phyloP scores from a whole-genome alignment of 1,140 invertebrate genomes.

The Caenorhabditis tropicalis region DNA sequence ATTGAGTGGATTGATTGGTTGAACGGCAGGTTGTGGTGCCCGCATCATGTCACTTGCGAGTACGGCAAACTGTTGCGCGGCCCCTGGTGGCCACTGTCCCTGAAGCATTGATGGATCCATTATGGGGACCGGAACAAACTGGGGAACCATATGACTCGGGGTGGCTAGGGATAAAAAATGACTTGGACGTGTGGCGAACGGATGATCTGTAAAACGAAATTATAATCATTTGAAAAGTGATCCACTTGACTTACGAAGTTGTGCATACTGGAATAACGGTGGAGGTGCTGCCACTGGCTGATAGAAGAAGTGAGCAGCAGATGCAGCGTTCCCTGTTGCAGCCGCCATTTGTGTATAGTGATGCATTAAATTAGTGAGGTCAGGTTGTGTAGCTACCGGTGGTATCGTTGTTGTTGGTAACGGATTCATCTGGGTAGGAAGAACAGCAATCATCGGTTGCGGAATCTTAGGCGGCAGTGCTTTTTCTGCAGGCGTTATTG shows the following conservation, averaged over 20 bases:
- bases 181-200: background rate
- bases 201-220: background rate
- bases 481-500: conserved; percentile 10
- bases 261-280: conserved; percentile 13
- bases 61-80: conserved; percentile 37
- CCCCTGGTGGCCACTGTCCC: conserved; percentile 39
- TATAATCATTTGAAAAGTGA: background rate
- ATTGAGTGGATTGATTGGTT: background rate
- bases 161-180: conserved; percentile 41
- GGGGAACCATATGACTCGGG: conserved; percentile 40
- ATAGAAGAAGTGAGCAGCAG: conserved; percentile 2
- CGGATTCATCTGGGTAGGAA: background rate
- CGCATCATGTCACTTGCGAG: conserved; percentile 38
- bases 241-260: background rate
- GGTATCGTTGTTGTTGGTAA: background rate
- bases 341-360: conserved; percentile 21
- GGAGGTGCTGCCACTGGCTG: background rate
- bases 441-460: conserved; percentile 19
- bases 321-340: background rate
- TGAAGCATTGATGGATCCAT: conserved; percentile 44
- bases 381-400: background rate
- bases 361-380: background rate
- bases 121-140: conserved; percentile 37
- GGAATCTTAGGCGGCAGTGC: background rate
- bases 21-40: background rate